Conservation (phyloP, 2,797 vertebrate species). For the Fistularia tabacaria region DNA sequence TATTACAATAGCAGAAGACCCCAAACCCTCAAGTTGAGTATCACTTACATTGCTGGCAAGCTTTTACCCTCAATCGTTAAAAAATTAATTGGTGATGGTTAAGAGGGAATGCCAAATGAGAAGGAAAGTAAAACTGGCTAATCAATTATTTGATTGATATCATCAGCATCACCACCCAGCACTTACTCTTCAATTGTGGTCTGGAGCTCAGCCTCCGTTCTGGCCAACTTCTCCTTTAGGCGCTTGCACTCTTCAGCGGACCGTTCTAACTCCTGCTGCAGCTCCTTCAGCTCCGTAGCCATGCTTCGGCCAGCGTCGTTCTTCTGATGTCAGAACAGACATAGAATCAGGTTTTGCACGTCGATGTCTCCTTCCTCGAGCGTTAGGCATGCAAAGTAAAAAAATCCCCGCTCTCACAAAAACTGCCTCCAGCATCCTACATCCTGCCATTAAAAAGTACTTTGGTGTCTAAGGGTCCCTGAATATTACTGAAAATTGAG, state of each 20-base stretch:
- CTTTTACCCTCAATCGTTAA: too few relatives aligned
- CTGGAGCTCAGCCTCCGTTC: conserved; percentile 84
- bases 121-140: not conserved
- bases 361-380: too few relatives aligned
- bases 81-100: too few relatives aligned
- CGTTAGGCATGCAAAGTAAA: too few relatives aligned
- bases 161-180: not conserved
- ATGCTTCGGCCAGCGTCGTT: conserved; percentile 73
- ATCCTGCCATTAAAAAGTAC: too few relatives aligned
- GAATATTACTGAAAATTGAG: too few relatives aligned
- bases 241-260: conserved; percentile 73
- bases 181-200: conserved; percentile 92
- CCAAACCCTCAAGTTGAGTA: too few relatives aligned
- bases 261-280: conserved; percentile 75
- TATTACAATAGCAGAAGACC: too few relatives aligned
- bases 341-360: not conserved
- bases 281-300: conserved; percentile 71
- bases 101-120: not conserved
- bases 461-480: too few relatives aligned
- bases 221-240: conserved; percentile 79
- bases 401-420: too few relatives aligned
- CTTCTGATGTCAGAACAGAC: conserved; percentile 70
- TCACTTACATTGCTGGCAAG: too few relatives aligned
- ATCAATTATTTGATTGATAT: conserved; percentile 5
- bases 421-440: too few relatives aligned